Conservation (phyloP, 1,140 invertebrate species). For the Palaemon carinicauda region DNA sequence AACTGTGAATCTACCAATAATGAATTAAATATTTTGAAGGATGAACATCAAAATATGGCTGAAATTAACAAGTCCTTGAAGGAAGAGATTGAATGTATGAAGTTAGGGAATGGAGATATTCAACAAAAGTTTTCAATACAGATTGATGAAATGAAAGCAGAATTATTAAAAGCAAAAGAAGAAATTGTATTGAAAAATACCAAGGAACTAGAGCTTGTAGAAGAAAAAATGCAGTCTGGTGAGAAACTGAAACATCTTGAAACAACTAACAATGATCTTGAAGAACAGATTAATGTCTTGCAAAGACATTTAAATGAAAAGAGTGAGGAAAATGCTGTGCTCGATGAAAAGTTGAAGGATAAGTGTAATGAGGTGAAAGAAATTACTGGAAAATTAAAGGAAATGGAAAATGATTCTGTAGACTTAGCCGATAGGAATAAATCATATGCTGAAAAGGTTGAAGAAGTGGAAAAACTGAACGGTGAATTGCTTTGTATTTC, state of each 20-base stretch:
- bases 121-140: no score
- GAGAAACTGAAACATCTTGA: conserved; percentile 12
- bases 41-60: no score
- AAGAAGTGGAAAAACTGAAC: conserved; percentile 38
- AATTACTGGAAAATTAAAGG: not conserved
- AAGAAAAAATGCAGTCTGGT: not conserved
- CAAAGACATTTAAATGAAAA: no score
- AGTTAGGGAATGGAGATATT: no score
- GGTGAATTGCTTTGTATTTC: conserved; percentile 12
- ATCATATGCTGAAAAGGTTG: conserved; percentile 18
- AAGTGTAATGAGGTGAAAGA: not conserved
- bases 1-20: no score
- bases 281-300: not conserved
- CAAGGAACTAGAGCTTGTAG: no score
- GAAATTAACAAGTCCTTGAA: no score
- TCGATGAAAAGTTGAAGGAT: conserved; percentile 2
- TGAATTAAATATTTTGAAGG: no score
- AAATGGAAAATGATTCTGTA: not conserved
- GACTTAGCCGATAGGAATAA: not conserved
- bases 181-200: no score
- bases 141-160: no score
- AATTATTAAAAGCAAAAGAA: no score
- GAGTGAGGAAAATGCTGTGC: not conserved
- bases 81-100: no score
- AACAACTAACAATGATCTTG: not conserved